phyloP scores from a whole-genome alignment of 2,113 vertebrate species.

The Eudyptes chrysolophus region DNA sequence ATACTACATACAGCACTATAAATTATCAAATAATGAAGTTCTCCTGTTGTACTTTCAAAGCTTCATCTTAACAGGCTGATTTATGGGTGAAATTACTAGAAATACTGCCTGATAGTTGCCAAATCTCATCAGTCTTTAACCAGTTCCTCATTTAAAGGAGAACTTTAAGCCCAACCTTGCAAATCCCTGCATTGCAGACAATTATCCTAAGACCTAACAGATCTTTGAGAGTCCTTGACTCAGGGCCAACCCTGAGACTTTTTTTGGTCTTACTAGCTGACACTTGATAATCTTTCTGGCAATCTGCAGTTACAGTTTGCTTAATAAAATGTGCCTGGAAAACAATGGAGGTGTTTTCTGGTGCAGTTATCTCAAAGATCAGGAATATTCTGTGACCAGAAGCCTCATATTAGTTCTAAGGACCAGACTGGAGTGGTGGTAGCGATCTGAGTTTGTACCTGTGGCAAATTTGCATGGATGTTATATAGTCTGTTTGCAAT shows the following conservation, averaged over 20 bases:
- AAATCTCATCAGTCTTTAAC: conserved; percentile 45
- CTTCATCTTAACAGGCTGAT: conserved; percentile 48
- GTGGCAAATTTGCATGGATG: neutral
- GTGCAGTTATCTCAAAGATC: neutral
- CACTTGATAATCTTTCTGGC: conserved; percentile 49
- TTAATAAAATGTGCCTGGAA: neutral
- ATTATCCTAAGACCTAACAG: conserved; percentile 3
- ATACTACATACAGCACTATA: neutral
- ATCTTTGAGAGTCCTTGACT: neutral
- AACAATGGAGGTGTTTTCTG: conserved; percentile 18
- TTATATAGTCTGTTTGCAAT: neutral
- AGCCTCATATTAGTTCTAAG: neutral
- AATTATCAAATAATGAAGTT: conserved; percentile 61
- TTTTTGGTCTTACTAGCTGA: neutral
- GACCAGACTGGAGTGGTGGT: neutral
- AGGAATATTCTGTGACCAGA: conserved; percentile 19
- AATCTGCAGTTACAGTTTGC: conserved; percentile 40
- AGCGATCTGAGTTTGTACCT: neutral
- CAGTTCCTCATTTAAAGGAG: conserved; percentile 15
- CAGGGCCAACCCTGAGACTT: neutral
- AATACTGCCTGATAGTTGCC: conserved; percentile 19
- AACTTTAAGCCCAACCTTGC: conserved; percentile 20
- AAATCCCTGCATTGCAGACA: neutral
- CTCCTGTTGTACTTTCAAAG: conserved; percentile 56
- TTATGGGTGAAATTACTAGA: conserved; percentile 56